These are phyloP conservation scores for rat (Rattus norvegicus) DNA, from an alignment of 2,113 vertebrate species.

Conservation along the genomic window GRCr8 NC_086030.1:44803501-44804000, in stretches of 20 bases:
- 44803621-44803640: background rate
- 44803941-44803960: background rate
- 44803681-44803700: background rate
- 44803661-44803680: background rate
- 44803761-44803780: too few species aligned
- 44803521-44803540: background rate
- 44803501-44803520: background rate
- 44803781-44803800: too few species aligned
- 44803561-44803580: background rate
- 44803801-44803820: background rate
- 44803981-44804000: background rate
- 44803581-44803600: background rate
- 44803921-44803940: too few species aligned
- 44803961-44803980: background rate
- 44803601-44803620: background rate
- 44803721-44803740: background rate
- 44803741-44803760: background rate
- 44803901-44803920: background rate
- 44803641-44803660: background rate
- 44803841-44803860: background rate
- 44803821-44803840: background rate
- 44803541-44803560: background rate
- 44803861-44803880: background rate
- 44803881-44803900: background rate
- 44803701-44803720: background rate